These are phyloP conservation scores for Muntiacus reevesi DNA, from an alignment of 2,113 vertebrate species.

Conservation along the genomic window DNA sequence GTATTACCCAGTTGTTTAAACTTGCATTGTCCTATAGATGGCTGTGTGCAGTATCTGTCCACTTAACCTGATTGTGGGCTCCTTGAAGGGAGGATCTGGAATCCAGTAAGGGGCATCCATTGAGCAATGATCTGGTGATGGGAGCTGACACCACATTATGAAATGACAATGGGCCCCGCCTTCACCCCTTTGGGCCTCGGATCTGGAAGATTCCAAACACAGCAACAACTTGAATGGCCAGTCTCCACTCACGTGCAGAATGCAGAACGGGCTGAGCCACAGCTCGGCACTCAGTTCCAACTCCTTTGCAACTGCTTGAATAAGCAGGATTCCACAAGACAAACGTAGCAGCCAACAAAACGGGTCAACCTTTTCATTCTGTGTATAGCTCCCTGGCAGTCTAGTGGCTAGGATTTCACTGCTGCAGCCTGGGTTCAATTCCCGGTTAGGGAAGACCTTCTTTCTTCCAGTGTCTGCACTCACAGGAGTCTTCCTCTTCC, in stretches of 20 bases:
- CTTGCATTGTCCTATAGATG: background rate
- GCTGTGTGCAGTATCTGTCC: background rate
- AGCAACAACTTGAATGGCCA: background rate
- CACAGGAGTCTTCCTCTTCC: background rate
- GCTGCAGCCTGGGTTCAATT: background rate
- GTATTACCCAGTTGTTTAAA: background rate
- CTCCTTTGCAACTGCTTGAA: background rate
- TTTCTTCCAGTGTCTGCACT: background rate
- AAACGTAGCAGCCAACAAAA: background rate
- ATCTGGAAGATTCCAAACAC: background rate
- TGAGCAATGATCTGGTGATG: background rate
- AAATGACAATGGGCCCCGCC: background rate
- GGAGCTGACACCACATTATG: background rate
- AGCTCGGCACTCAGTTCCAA: rapidly evolving
- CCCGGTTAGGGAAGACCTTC: background rate
- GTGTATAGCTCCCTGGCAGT: background rate
- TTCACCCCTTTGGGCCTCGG: background rate
- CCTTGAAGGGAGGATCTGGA: too few relatives aligned
- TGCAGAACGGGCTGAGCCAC: background rate
- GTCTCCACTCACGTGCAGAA: background rate
- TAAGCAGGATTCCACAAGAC: background rate
- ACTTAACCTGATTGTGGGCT: background rate
- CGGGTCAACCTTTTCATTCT: background rate
- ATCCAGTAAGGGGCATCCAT: background rate
- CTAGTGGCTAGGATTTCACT: background rate